These are phyloP conservation scores for Promerops cafer DNA, from an alignment of 2,113 vertebrate species.

Conservation along the genomic window DNA sequence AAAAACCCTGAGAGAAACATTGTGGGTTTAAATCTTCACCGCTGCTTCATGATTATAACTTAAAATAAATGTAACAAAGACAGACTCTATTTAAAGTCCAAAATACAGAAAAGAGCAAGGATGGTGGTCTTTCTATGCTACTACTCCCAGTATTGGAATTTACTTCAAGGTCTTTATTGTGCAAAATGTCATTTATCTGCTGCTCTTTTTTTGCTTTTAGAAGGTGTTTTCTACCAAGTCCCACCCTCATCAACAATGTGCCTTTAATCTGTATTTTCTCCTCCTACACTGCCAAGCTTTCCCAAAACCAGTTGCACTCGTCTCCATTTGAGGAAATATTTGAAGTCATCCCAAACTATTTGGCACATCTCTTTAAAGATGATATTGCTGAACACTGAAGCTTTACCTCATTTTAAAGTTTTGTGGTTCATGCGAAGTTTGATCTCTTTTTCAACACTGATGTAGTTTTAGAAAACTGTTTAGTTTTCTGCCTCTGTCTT, in stretches of 20 bases:
- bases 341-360: constrained; percentile 18
- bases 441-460: constrained; percentile 31
- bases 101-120: not conserved
- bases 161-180: not conserved
- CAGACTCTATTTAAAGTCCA: not conserved
- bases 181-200: not conserved
- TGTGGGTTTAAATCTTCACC: not conserved
- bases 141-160: not conserved
- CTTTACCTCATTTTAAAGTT: constrained; percentile 37
- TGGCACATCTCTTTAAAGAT: constrained; percentile 22
- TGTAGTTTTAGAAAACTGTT: constrained; percentile 28
- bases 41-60: not conserved
- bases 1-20: not conserved
- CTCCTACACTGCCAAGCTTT: not conserved
- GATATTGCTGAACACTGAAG: not conserved
- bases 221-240: not conserved
- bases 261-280: not conserved
- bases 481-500: constrained; percentile 50
- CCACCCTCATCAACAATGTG: not conserved
- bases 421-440: constrained; percentile 25
- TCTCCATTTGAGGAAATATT: constrained; percentile 28
- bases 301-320: constrained; percentile 7
- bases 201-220: not conserved
- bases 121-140: not conserved
- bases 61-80: not conserved